Evolutionary conservation across 2,113 vertebrate genomes (phyloP).

Genomic region (Crotalus viridis): DNA sequence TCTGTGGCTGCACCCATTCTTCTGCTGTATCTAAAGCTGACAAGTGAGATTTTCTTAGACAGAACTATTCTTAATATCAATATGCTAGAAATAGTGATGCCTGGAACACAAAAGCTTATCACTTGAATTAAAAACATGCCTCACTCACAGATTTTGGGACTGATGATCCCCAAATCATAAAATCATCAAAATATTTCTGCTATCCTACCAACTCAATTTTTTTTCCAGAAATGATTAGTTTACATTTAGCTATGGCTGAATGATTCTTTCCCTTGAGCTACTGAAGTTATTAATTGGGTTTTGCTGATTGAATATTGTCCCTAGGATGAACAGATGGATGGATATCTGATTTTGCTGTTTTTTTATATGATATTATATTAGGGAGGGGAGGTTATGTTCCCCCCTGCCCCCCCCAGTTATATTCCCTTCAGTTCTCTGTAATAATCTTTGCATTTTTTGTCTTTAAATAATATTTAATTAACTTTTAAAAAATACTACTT

Average conservation of each 20-base stretch:
- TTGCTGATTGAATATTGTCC: background rate
- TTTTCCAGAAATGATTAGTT: background rate
- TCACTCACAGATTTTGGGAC: background rate
- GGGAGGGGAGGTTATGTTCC: background rate
- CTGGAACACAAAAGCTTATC: background rate
- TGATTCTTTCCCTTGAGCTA: background rate
- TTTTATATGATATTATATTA: background rate
- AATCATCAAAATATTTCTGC: background rate
- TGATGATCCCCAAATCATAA: background rate
- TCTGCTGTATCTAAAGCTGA: background rate
- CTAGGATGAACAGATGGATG: background rate
- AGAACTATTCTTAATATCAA: background rate
- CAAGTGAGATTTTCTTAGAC: background rate
- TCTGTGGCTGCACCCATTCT: background rate
- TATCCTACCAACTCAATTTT: background rate
- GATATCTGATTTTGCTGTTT: background rate
- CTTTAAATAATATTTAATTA: background rate
- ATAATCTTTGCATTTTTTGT: background rate
- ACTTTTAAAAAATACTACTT: background rate
- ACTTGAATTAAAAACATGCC: background rate
- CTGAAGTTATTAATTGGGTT: background rate
- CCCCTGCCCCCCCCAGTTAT: background rate
- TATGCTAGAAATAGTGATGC: background rate
- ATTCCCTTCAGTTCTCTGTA: background rate
- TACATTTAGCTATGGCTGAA: background rate